Evolutionary conservation across 2,113 vertebrate species (phyloP).

Genomic region (Alligator mississippiensis): DNA sequence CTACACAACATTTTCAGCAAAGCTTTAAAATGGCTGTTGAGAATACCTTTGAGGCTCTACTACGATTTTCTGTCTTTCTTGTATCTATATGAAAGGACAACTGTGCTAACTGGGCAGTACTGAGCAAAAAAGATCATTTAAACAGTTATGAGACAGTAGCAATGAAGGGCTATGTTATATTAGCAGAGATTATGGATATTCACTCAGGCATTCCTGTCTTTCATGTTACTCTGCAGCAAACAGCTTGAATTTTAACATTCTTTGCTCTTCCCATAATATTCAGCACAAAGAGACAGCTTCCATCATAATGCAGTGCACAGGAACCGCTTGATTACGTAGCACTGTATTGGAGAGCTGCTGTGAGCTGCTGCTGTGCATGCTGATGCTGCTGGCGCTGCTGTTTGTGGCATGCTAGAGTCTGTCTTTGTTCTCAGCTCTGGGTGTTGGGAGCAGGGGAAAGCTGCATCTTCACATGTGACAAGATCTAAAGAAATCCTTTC

Average conservation of each 20-base stretch:
- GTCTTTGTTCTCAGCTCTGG: background rate
- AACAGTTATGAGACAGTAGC: no score
- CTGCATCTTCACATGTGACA: background rate
- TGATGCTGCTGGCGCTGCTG: accelerated
- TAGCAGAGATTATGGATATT: background rate
- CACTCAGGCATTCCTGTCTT: accelerated
- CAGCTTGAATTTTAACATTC: accelerated
- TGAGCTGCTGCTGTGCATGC: accelerated
- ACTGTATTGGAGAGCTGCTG: background rate
- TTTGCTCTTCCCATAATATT: background rate
- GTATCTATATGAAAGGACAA: background rate
- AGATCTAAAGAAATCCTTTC: background rate
- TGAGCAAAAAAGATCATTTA: background rate
- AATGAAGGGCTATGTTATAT: no score
- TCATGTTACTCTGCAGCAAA: background rate
- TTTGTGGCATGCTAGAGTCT: background rate
- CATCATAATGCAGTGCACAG: accelerated
- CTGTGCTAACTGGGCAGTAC: background rate
- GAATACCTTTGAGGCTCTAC: background rate
- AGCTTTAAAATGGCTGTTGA: background rate
- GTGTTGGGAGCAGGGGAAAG: background rate
- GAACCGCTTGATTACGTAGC: background rate
- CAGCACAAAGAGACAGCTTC: accelerated
- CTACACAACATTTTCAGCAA: background rate
- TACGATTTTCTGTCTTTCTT: background rate